Conservation (phyloP, 2,888 invertebrate genomes). For the Nomada flava region DNA sequence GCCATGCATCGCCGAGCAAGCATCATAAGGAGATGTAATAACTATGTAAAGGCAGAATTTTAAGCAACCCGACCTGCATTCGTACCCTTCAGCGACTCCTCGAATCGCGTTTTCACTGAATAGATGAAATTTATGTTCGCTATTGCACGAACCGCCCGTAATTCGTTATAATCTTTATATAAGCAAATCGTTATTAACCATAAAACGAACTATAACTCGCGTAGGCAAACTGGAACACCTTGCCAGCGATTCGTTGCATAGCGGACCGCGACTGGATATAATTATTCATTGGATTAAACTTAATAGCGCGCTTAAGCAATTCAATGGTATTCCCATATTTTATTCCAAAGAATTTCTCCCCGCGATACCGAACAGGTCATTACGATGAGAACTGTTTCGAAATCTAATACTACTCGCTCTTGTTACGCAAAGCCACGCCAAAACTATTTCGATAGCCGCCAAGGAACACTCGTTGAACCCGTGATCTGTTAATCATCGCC, state of each 20-base stretch:
- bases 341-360: too few relatives aligned
- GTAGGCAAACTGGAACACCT: neutral
- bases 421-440: too few relatives aligned
- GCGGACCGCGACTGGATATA: too few relatives aligned
- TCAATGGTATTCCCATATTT: too few relatives aligned
- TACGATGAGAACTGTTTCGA: too few relatives aligned
- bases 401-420: too few relatives aligned
- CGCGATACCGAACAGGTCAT: too few relatives aligned
- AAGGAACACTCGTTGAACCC: too few relatives aligned
- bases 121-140: neutral
- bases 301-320: too few relatives aligned
- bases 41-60: constrained; percentile 39
- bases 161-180: neutral
- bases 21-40: constrained; percentile 46
- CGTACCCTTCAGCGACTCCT: neutral
- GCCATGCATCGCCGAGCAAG: constrained; percentile 17
- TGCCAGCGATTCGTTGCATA: neutral
- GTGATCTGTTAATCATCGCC: constrained; percentile 15
- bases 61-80: constrained; percentile 11
- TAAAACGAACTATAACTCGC: neutral
- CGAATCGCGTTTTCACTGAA: neutral
- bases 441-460: too few relatives aligned
- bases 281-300: too few relatives aligned
- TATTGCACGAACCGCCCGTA: neutral
- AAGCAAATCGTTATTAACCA: neutral